Conservation (phyloP, 2,113 vertebrate species). For the Myotis davidii region DNA sequence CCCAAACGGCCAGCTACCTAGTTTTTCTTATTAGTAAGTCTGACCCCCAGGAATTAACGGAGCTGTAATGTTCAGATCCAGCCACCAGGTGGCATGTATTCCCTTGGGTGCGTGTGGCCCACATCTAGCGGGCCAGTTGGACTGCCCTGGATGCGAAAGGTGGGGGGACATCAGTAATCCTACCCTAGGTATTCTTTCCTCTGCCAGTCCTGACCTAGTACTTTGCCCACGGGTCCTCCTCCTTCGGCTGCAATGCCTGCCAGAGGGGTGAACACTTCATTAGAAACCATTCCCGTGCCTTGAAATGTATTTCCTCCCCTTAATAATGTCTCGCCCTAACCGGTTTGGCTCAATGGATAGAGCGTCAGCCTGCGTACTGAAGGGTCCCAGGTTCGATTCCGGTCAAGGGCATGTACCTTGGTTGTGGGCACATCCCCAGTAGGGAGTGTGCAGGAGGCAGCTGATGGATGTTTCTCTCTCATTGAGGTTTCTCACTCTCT, state of each 20-base stretch:
- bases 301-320: background rate
- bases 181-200: background rate
- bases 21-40: background rate
- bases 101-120: fast-evolving
- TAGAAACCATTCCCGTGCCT: background rate
- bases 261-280: background rate
- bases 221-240: background rate
- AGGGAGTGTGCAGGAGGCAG: no score
- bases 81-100: conserved; percentile 61
- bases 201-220: background rate
- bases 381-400: no score
- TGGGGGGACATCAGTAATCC: background rate
- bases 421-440: no score
- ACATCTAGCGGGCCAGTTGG: background rate
- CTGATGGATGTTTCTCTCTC: no score
- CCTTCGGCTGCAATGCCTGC: background rate
- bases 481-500: no score
- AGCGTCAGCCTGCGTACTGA: no score
- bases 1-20: fast-evolving
- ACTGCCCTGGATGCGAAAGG: background rate
- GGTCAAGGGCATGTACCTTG: no score
- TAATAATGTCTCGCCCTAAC: background rate
- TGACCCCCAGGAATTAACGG: background rate
- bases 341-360: no score
- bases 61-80: background rate